phyloP scores from a whole-genome alignment of 2,888 invertebrate species.

The Meteorus cinctellus region DNA sequence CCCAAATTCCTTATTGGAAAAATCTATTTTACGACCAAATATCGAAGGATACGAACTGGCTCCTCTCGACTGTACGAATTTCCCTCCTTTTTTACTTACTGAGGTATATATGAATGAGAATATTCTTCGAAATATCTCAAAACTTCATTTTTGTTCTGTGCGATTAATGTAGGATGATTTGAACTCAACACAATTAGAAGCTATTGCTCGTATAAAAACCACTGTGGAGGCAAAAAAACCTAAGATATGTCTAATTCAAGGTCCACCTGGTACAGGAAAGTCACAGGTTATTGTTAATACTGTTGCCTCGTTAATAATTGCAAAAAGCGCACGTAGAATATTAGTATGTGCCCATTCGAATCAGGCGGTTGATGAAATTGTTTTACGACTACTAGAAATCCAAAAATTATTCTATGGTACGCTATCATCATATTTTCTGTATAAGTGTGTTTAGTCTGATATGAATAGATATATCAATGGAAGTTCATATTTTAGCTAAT shows the following conservation, averaged over 20 bases:
- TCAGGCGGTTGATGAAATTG: conserved; percentile 87
- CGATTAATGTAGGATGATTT: conserved; percentile 70
- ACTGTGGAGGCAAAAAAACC: conserved; percentile 74
- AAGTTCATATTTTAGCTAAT: conserved; percentile 48
- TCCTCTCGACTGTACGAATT: conserved; percentile 15
- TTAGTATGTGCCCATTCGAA: conserved; percentile 91
- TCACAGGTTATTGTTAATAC: conserved; percentile 85
- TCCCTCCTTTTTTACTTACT: conserved; percentile 45
- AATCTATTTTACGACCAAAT: conserved; percentile 78
- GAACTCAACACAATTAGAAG: conserved; percentile 79
- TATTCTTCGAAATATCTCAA: neutral
- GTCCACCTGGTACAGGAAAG: conserved; percentile 90
- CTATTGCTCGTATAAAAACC: conserved; percentile 76
- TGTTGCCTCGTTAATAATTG: conserved; percentile 80
- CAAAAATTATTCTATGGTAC: conserved; percentile 66
- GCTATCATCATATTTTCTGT: neutral
- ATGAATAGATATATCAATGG: neutral
- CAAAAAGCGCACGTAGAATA: conserved; percentile 75
- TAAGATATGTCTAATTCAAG: conserved; percentile 85
- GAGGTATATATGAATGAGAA: conserved; percentile 58
- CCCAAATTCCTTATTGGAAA: conserved; percentile 66
- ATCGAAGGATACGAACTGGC: conserved; percentile 72
- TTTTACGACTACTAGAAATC: conserved; percentile 78
- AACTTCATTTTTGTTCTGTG: conserved; percentile 37
- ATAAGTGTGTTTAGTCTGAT: conserved; percentile 8